Evolutionary conservation across 2,797 vertebrate genomes (phyloP), one percentile per base, ranked within the genome.

Genomic region (Odontamblyopus lacepedii): DNA sequence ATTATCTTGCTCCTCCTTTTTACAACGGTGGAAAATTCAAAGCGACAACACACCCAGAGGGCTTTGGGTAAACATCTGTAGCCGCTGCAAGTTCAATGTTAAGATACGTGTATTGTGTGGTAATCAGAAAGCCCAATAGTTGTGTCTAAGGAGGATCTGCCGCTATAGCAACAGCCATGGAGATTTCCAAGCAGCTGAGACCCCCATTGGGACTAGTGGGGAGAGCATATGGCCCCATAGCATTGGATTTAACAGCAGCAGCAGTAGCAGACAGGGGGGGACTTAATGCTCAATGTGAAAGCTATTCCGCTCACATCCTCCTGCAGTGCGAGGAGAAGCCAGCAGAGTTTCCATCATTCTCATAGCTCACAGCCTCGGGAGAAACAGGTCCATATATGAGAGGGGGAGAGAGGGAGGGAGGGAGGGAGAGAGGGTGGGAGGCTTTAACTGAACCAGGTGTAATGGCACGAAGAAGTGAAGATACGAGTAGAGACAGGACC

Each of bases 291-390:
- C 41, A 63, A 63, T 67, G 35, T 66, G 77, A 74, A 69, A 80
- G 76, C 81, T 88, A 93, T 93, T 93, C 92, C 64, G 78, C 88
- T 93, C 92, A 92, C 92, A 93, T 92, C 86, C 87, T 89, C 84
- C 87, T 92, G 92, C 91, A 23, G 91, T 90, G 88, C 88, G 80
- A 85, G 75, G 84, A 78, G 81, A 84, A 81, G 80, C 76, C 86
- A 81, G 71, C 78, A 81, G 82, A 73, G 85, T 74, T 78, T 79
- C 70, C 81, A 82, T 82, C 74, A 23, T 76, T 84, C 79, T 84
- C 78, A 74, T 78, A 51, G 81, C 72, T 85, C 74, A 74, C 68
- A 69, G 68, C 32, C 27, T 18, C 29, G 69, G 70, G 7, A 70
- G 23, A 55, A 64, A 79, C 59, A 67, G 55, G 69, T 35, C 29